Conservation (phyloP, 53 echinoderm and acorn worm species). For the Paracentrotus lividus region DNA sequence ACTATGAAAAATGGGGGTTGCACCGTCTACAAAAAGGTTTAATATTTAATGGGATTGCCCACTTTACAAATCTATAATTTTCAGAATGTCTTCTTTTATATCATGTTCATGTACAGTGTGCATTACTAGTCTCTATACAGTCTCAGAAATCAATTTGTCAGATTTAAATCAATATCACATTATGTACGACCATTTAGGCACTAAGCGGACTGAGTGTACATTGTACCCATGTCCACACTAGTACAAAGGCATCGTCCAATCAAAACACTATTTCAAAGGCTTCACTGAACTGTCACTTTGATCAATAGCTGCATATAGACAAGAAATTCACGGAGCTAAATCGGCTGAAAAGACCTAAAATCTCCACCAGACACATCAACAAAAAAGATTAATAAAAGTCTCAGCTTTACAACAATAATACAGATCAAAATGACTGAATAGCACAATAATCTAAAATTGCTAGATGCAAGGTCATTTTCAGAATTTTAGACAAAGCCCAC, state of each 20-base stretch:
- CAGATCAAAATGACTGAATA: background rate
- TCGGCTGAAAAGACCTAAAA: background rate
- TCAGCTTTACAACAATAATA: slow-evolving; percentile 23
- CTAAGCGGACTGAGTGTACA: background rate
- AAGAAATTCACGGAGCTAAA: background rate
- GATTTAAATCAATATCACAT: background rate
- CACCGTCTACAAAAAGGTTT: no score
- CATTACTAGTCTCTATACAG: background rate
- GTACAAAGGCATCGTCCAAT: background rate
- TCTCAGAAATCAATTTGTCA: slow-evolving; percentile 19
- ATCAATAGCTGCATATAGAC: slow-evolving; percentile 26
- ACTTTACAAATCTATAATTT: no score
- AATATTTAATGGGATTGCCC: no score
- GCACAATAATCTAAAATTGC: background rate
- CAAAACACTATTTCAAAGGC: slow-evolving; percentile 44
- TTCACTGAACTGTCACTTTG: slow-evolving; percentile 29
- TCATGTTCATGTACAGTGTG: background rate
- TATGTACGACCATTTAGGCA: background rate
- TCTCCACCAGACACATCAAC: background rate
- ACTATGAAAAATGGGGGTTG: no score
- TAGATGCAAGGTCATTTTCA: background rate
- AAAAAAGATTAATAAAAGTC: slow-evolving; percentile 19
- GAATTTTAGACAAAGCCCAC: background rate
- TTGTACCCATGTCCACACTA: background rate
- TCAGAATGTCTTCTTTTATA: no score